Conservation (phyloP, 2,888 invertebrate genomes). For the Automeris io region DNA sequence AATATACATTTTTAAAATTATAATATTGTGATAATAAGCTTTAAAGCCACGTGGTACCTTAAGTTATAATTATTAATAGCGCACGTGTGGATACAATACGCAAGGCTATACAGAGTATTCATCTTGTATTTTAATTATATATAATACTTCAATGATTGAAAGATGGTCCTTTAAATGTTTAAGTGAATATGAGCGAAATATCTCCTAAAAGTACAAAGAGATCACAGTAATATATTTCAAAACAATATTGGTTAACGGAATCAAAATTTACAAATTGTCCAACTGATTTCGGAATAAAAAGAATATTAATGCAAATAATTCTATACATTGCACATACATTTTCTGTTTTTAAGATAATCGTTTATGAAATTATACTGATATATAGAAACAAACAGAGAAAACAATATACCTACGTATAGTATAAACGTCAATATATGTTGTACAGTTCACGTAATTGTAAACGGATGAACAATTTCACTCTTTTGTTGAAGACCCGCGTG, state of each 20-base stretch:
- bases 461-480: too few species aligned
- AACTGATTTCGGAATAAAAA: too few species aligned
- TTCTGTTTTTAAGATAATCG: too few species aligned
- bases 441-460: too few species aligned
- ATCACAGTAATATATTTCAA: conserved; percentile 43
- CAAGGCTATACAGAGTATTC: conserved; percentile 65
- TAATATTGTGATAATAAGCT: conserved; percentile 33
- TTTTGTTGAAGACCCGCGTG: too few species aligned
- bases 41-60: conserved; percentile 35
- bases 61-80: conserved; percentile 73
- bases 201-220: conserved; percentile 47
- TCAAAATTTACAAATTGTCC: conserved; percentile 43
- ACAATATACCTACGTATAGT: too few species aligned
- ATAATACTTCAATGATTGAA: conserved; percentile 55
- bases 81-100: conserved; percentile 67
- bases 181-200: conserved; percentile 42
- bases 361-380: too few species aligned
- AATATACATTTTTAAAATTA: conserved; percentile 27
- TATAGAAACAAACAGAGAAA: too few species aligned
- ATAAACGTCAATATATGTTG: too few species aligned
- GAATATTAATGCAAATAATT: too few species aligned
- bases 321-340: too few species aligned
- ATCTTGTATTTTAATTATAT: conserved; percentile 63
- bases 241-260: conserved; percentile 49
- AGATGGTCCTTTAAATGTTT: conserved; percentile 51